Evolutionary conservation across 2,797 vertebrate species (phyloP).

Genomic region (Anas bahamensis): DNA sequence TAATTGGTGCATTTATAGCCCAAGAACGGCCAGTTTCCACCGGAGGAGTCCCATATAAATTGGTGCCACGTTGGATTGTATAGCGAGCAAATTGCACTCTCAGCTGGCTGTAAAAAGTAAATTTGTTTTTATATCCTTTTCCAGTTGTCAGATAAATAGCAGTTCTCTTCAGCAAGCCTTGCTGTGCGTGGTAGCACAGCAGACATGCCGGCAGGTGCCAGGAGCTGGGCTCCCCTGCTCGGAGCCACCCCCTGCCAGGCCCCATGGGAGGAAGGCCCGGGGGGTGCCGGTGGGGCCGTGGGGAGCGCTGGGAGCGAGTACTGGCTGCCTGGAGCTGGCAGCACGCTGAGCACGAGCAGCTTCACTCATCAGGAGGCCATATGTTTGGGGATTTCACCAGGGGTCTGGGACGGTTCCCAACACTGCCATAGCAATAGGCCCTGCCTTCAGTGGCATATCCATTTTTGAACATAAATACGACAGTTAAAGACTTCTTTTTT

Average conservation of each 20-base stretch:
- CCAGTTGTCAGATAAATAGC: background rate
- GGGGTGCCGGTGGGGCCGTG: background rate
- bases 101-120: conserved; percentile 25
- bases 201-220: background rate
- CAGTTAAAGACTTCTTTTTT: background rate
- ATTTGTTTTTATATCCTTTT: conserved; percentile 14
- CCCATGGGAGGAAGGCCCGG: background rate
- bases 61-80: background rate
- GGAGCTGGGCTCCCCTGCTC: background rate
- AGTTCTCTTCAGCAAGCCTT: background rate
- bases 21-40: background rate
- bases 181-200: background rate
- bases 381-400: too few relatives aligned
- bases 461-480: background rate
- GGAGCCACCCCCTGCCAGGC: background rate
- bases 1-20: background rate
- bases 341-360: too few relatives aligned
- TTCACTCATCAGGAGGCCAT: too few relatives aligned
- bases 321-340: background rate
- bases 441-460: background rate
- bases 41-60: background rate
- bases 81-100: conserved; percentile 6
- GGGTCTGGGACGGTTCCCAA: background rate
- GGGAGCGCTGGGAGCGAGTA: background rate
- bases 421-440: background rate